Evolutionary conservation across 2,113 vertebrate genomes (phyloP).

Genomic region (Azemiops feae): DNA sequence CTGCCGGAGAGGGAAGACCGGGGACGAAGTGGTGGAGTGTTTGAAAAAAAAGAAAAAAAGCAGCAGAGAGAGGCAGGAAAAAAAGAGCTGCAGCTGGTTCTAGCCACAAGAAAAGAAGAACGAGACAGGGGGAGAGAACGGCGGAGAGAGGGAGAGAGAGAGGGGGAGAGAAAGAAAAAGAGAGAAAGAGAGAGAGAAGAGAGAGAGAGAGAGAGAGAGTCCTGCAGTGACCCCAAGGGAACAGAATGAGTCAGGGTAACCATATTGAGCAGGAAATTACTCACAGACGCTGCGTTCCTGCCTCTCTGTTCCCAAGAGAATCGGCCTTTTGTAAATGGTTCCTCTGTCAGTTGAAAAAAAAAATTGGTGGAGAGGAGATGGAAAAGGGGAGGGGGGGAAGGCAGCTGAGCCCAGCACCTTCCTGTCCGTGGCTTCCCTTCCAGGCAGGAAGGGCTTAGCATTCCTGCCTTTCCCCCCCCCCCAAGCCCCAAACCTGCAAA

Average conservation of each 20-base stretch:
- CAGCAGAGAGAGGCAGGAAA: conserved; percentile 33
- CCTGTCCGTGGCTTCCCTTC: neutral
- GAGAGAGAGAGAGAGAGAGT: conserved; percentile 51
- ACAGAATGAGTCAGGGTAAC: conserved; percentile 92
- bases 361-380: conserved; percentile 18
- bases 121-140: conserved; percentile 59
- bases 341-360: conserved; percentile 75
- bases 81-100: conserved; percentile 49
- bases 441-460: neutral
- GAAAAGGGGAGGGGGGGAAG: neutral
- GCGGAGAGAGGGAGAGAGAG: conserved; percentile 42
- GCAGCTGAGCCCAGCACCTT: neutral
- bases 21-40: neutral
- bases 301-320: conserved; percentile 80
- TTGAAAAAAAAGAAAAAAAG: neutral
- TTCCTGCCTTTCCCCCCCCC: neutral
- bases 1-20: neutral
- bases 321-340: conserved; percentile 87
- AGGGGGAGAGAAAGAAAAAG: conserved; percentile 36
- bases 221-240: conserved; percentile 78
- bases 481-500: neutral
- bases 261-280: conserved; percentile 99
- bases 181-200: conserved; percentile 65
- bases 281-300: conserved; percentile 87
- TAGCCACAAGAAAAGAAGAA: conserved; percentile 68